These are phyloP conservation scores for Protophormia terraenovae DNA, from an alignment of 2,888 invertebrate species.

Conservation along the genomic window DNA sequence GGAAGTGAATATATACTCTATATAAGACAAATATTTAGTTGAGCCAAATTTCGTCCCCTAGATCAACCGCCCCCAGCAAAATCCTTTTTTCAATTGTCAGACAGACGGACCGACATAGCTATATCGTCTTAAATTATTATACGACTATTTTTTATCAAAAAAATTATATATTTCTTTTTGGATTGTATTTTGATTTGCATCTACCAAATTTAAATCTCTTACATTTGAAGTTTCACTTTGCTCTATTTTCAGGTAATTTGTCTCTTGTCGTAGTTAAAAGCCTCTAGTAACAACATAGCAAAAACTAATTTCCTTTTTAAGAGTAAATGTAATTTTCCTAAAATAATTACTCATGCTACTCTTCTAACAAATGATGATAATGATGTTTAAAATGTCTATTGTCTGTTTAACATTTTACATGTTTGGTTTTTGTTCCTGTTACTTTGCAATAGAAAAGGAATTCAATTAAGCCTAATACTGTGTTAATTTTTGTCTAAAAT, in stretches of 20 bases:
- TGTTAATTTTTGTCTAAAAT: constrained; percentile 15
- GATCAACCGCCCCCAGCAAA: too few species aligned
- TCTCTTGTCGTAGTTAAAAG: background rate
- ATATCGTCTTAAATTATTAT: too few species aligned
- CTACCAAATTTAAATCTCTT: too few species aligned
- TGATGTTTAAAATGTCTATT: too few species aligned
- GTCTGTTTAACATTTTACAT: background rate
- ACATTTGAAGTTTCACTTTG: background rate
- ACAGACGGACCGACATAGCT: too few species aligned
- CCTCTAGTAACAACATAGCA: background rate
- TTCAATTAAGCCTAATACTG: background rate
- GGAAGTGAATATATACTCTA: too few species aligned
- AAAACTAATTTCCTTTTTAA: background rate
- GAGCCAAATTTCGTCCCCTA: too few species aligned
- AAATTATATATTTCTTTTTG: too few species aligned
- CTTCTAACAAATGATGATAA: background rate
- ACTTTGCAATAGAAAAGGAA: background rate
- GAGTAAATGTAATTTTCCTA: background rate
- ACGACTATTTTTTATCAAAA: too few species aligned
- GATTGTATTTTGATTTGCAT: too few species aligned
- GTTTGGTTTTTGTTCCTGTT: background rate
- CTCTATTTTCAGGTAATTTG: background rate
- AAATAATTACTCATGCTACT: background rate
- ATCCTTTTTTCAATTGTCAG: too few species aligned
- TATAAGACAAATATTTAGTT: too few species aligned